Base-by-base conservation (phyloP, 1,140 invertebrate genomes). In the Lethrus apterus region DNA sequence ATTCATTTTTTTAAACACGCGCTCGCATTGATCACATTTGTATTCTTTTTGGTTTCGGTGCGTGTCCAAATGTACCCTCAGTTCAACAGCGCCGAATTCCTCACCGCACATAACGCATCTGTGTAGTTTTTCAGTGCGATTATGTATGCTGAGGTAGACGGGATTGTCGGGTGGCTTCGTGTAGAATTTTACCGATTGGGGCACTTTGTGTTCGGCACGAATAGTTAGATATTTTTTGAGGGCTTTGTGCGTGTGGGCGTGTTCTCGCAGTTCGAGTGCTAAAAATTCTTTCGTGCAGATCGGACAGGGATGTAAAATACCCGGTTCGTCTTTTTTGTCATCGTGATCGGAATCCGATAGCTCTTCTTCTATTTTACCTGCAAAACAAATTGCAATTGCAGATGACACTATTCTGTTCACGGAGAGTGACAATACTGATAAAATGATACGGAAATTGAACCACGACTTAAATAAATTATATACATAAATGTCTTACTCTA, bases 171-270 rank as follows among this genome's bases (percentile, higher is more conserved):
- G 13, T 35, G 26, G 13, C 14, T 35, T 42, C 31, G 20, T 9
- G 29, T 42, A 51, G 23, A 54, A 56, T 34, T 40, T 44, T 17
- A 40, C 35, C 5, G 38, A 48, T 2, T 41, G 20, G 9, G 26
- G 40, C 2, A 54, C 33, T 54, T 51, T 56, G 9, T 40, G 17
- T 2, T 46, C 21, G 9, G n/a, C 20, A 8, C 48, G 48, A 17
- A 56, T 53, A 29, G 13, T 56, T 26, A 54, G 44, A 40, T 56
- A 56, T 26, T 54, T 54, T 44, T 49, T 54, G 14, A 56, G 38
- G 2, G 48, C 48, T 44, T 54, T 53, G 24, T 56, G 54, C 24
- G 36, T 46, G 20, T 51, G 48, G 9, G 46, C 51, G 24, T 56
- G 54, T 15, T 48, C 26, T 23, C 46, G 10, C 14, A 56, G 33